A percentile compares a stretch with the other conserved stretches of the same genome.
Conservation (phyloP, 1,140 invertebrate species). For the Lordiphosa clarofinis region DNA sequence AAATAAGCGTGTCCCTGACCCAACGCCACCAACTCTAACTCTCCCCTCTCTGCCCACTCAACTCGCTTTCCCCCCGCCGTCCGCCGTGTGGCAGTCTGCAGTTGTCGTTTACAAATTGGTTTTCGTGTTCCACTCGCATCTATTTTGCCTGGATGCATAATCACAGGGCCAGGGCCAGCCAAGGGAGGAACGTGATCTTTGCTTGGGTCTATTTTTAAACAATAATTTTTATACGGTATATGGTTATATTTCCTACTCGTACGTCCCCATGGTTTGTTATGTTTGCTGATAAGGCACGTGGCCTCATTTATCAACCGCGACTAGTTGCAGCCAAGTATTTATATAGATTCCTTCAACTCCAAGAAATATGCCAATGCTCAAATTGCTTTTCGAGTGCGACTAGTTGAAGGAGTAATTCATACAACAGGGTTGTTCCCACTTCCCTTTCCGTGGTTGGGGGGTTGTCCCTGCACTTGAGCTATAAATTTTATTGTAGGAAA, state of each 20-base stretch:
- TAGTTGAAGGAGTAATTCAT: constrained; percentile 21
- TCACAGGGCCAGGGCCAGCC: constrained; percentile 37
- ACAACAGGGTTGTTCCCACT: constrained; percentile 31
- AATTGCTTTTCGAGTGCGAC: constrained; percentile 21
- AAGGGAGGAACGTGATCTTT: constrained; percentile 41
- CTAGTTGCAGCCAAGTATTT: constrained; percentile 27
- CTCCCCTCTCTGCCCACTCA: neutral
- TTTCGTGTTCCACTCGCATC: constrained; percentile 70
- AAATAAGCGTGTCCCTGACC: constrained; percentile 43
- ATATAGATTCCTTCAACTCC: constrained; percentile 17
- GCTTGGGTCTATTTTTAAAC: constrained; percentile 50
- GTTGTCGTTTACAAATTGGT: constrained; percentile 76
- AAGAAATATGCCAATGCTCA: constrained; percentile 19
- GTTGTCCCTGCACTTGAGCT: constrained; percentile 51
- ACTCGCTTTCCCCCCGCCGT: constrained; percentile 1
- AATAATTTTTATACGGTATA: constrained; percentile 1
- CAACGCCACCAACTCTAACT: neutral
- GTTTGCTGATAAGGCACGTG: constrained; percentile 70
- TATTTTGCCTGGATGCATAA: constrained; percentile 69
- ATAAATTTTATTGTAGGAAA: constrained; percentile 69
- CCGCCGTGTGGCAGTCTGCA: constrained; percentile 34
- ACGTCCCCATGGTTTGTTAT: constrained; percentile 54
- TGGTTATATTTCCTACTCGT: constrained; percentile 17
- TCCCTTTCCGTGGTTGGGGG: constrained; percentile 19
- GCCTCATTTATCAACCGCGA: constrained; percentile 70